Conservation (phyloP, 1,140 invertebrate genomes). For the Bemisia tabaci region DNA sequence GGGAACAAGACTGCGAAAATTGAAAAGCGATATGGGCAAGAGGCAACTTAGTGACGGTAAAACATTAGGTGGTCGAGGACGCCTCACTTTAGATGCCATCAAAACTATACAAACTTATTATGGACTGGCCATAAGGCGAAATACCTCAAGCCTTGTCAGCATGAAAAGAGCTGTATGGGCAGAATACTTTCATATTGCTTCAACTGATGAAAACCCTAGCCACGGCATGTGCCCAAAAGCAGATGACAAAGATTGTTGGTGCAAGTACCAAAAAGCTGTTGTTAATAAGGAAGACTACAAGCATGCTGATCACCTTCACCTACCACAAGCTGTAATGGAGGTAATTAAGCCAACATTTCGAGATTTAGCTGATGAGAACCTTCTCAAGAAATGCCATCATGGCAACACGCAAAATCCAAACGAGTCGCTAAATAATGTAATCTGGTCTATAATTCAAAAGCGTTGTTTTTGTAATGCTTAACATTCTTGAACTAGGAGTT, state of each 20-base stretch:
- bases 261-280: slow-evolving; percentile 23
- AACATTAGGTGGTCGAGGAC: not conserved
- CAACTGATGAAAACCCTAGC: slow-evolving; percentile 10
- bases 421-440: slow-evolving; percentile 19
- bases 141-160: slow-evolving; percentile 7
- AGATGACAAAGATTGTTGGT: slow-evolving; percentile 23
- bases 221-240: slow-evolving; percentile 22
- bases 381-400: slow-evolving; percentile 17
- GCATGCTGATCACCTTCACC: slow-evolving; percentile 8
- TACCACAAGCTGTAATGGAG: slow-evolving; percentile 10
- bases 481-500: slow-evolving; percentile 18
- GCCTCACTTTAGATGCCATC: slow-evolving; percentile 6
- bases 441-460: slow-evolving; percentile 21
- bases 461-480: slow-evolving; percentile 17
- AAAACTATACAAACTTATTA: slow-evolving; percentile 14
- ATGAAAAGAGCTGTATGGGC: slow-evolving; percentile 13
- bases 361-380: slow-evolving; percentile 11
- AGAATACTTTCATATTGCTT: slow-evolving; percentile 12
- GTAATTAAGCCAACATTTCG: slow-evolving; percentile 16
- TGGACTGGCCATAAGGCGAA: slow-evolving; percentile 11
- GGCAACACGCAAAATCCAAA: slow-evolving; percentile 20
- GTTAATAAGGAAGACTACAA: slow-evolving; percentile 13
- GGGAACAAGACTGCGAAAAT: slow-evolving; percentile 3
- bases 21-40: slow-evolving; percentile 6
- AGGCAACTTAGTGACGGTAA: slow-evolving; percentile 10